Conservation (phyloP, 1,140 invertebrate species). For the Holotrichia oblita region DNA sequence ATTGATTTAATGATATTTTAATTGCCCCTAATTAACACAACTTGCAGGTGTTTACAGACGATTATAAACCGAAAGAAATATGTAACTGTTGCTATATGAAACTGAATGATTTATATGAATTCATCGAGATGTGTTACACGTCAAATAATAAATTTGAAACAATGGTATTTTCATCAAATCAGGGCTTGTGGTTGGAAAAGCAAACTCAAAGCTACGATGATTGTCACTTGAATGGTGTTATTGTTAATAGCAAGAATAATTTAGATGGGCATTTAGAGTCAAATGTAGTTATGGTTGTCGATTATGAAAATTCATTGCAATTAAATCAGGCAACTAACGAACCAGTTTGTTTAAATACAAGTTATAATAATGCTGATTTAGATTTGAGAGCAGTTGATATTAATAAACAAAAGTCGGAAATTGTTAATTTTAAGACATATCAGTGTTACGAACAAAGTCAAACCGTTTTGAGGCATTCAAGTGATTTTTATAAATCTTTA, state of each 20-base stretch:
- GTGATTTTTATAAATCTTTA: conserved; percentile 39
- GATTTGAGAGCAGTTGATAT: neutral
- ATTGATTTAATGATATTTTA: conserved; percentile 9
- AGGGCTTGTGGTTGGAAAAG: conserved; percentile 32
- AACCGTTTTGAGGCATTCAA: conserved; percentile 41
- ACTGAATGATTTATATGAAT: conserved; percentile 46
- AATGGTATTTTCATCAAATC: conserved; percentile 41
- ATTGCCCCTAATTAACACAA: neutral
- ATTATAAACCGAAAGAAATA: conserved; percentile 47
- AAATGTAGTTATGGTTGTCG: conserved; percentile 29
- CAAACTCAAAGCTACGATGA: neutral
- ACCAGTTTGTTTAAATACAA: neutral
- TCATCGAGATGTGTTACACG: conserved; percentile 40
- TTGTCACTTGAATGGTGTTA: conserved; percentile 37
- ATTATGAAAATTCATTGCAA: conserved; percentile 4
- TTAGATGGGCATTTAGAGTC: neutral
- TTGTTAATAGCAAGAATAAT: conserved; percentile 40
- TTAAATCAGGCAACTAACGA: neutral
- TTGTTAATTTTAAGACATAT: neutral
- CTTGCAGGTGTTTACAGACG: conserved; percentile 44
- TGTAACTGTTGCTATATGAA: conserved; percentile 45
- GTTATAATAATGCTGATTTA: neutral
- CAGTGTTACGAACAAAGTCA: conserved; percentile 8
- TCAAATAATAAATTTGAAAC: conserved; percentile 46
- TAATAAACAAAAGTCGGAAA: conserved; percentile 11